Evolutionary conservation across 2,888 invertebrate genomes (phyloP), one percentile per base, ranked within the genome.

Genomic region (Tinea semifulvella): DNA sequence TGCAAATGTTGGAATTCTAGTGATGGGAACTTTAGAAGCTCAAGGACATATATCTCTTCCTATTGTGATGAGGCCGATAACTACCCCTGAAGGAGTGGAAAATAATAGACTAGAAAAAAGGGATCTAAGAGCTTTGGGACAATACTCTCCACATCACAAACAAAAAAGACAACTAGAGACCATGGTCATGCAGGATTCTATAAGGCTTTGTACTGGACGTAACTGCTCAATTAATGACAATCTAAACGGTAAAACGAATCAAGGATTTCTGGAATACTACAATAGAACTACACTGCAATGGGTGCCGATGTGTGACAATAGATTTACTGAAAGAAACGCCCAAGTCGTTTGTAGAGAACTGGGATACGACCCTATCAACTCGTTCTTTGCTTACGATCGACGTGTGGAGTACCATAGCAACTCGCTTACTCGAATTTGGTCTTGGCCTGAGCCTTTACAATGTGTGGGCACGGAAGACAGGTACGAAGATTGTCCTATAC

Each of bases 261-360:
- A 91, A 83, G 98, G 98, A 3, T 98, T 97, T 59, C 68, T 98
- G 48, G 96, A 98, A 74, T 92, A 96, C 61, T 98, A 92, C 64
- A 99, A 99, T 60, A 86, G 85, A 53, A 98, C 99, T 1, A 96
- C 97, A 0, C 81, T 94, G 13, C 97, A 98, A 61, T 98, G 97
- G 95, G 92, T 97, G 25, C 95, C 98, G 0, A 89, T 98, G 74
- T 99, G 99, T 69, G 99, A 99, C 68, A 86, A 86, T 36, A 85
- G 96, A 47, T 99, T 99, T 65, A 97, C 97, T 0, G 96, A 98
- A 65, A 85, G 97, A 56, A 98, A 98, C 63, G 98, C 96, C 3
- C 92, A 96, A 82, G 98, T 98, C 0, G 95, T 97, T 0, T 99
- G 99, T 61, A 84, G 94, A 16, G 94, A 98, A 65, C 73, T 99